These are phyloP conservation scores for Pogonomyrmex californicus DNA, from an alignment of 1,140 invertebrate genomes.

Conservation along the genomic window DNA sequence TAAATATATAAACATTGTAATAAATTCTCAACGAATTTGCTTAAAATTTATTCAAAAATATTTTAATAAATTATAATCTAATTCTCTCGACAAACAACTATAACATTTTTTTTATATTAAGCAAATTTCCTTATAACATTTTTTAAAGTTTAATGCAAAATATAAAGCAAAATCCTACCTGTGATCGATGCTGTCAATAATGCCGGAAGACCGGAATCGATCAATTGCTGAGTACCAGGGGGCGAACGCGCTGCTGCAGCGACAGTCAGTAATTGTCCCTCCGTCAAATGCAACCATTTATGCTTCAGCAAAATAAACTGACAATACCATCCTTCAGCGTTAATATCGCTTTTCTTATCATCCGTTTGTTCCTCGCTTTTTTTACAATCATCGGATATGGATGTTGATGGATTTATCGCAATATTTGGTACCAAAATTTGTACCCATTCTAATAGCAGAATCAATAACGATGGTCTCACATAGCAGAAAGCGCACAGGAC, in stretches of 20 bases:
- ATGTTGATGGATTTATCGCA: slow-evolving; percentile 86
- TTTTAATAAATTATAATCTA: background rate
- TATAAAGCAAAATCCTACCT: slow-evolving; percentile 67
- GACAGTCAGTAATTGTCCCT: slow-evolving; percentile 91
- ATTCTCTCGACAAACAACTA: too few species aligned
- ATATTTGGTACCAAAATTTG: slow-evolving; percentile 89
- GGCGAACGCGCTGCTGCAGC: slow-evolving; percentile 93
- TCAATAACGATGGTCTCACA: slow-evolving; percentile 92
- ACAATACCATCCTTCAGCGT: slow-evolving; percentile 87
- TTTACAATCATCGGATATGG: slow-evolving; percentile 89
- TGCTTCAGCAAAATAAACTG: slow-evolving; percentile 80
- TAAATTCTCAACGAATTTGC: background rate
- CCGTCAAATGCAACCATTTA: slow-evolving; percentile 87
- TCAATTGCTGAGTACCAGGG: slow-evolving; percentile 90
- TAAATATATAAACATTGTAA: slow-evolving; percentile 10
- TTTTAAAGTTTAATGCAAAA: background rate
- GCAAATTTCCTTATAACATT: background rate
- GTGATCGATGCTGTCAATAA: slow-evolving; percentile 88
- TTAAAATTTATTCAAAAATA: background rate
- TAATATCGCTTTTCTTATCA: slow-evolving; percentile 89
- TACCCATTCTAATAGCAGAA: slow-evolving; percentile 91
- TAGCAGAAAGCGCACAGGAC: slow-evolving; percentile 95
- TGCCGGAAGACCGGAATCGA: slow-evolving; percentile 93
- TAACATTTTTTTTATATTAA: background rate
- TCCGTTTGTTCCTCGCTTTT: slow-evolving; percentile 90